Conservation (phyloP, 2,888 invertebrate species). For the Phalera bucephala region DNA sequence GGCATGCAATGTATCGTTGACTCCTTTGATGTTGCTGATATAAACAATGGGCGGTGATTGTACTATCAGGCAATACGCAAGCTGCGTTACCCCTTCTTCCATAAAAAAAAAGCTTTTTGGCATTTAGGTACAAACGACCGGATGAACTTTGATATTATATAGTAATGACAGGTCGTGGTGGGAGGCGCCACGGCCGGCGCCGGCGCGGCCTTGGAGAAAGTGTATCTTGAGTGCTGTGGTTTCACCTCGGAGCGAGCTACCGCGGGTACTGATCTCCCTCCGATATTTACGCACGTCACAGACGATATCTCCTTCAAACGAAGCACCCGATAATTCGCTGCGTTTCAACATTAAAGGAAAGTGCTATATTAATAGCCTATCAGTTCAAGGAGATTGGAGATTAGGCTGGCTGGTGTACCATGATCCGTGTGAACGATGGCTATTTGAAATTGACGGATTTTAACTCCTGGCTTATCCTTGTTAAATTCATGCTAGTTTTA, state of each 20-base stretch:
- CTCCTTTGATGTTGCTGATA: too few species aligned
- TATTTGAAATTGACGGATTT: too few species aligned
- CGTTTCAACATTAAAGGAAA: constrained; percentile 1
- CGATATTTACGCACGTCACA: constrained; percentile 33
- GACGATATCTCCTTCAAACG: constrained; percentile 36
- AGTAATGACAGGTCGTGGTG: constrained; percentile 26
- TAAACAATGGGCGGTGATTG: too few species aligned
- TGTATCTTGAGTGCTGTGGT: constrained; percentile 53
- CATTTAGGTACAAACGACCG: neutral
- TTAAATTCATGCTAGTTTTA: too few species aligned
- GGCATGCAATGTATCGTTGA: too few species aligned
- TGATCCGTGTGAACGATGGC: too few species aligned
- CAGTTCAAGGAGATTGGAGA: constrained; percentile 5
- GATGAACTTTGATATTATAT: constrained; percentile 6
- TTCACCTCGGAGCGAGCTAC: constrained; percentile 51
- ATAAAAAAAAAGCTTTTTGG: too few species aligned
- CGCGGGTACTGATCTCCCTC: constrained; percentile 40
- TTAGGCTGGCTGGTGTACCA: too few species aligned
- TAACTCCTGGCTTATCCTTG: too few species aligned
- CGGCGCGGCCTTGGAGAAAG: constrained; percentile 74
- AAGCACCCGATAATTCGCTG: constrained; percentile 1
- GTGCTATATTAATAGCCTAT: neutral
- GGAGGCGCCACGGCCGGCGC: constrained; percentile 42
- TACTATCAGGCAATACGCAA: too few species aligned
- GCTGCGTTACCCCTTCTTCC: too few species aligned